Conservation (phyloP, 2,797 vertebrate genomes). For the Mastacembelus armatus region DNA sequence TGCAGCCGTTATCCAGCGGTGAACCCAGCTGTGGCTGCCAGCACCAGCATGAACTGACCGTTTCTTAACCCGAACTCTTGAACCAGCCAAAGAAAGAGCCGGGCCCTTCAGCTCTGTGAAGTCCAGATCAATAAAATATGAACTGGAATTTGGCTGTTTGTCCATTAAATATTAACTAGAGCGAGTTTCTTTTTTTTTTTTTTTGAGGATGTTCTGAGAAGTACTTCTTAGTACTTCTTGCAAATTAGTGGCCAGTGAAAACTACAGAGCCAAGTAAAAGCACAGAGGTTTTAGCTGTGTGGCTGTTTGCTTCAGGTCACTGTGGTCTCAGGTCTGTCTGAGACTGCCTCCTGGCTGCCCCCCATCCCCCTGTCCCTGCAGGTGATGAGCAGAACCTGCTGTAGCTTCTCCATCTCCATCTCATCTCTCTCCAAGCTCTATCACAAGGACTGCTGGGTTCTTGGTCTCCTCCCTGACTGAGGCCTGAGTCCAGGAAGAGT, state of each 20-base stretch:
- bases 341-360: too few species aligned
- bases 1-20: constrained; percentile 25
- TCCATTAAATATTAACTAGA: constrained; percentile 24
- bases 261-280: not conserved
- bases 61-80: constrained; percentile 39
- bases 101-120: not conserved
- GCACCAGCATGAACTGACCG: not conserved
- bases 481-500: too few species aligned
- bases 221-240: not conserved
- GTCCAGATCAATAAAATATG: constrained; percentile 41
- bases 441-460: too few species aligned
- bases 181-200: not conserved
- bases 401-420: too few species aligned
- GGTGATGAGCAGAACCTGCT: too few species aligned
- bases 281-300: too few species aligned
- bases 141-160: constrained; percentile 14
- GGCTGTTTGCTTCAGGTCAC: too few species aligned
- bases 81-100: constrained; percentile 17
- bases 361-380: too few species aligned
- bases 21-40: constrained; percentile 5
- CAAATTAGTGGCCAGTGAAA: not conserved
- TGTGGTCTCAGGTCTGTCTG: too few species aligned
- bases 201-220: not conserved
- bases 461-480: too few species aligned
- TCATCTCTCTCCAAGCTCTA: too few species aligned